These are phyloP conservation scores for Tychaedon coryphoeus DNA, from an alignment of 2,113 vertebrate species.

Conservation along the genomic window DNA sequence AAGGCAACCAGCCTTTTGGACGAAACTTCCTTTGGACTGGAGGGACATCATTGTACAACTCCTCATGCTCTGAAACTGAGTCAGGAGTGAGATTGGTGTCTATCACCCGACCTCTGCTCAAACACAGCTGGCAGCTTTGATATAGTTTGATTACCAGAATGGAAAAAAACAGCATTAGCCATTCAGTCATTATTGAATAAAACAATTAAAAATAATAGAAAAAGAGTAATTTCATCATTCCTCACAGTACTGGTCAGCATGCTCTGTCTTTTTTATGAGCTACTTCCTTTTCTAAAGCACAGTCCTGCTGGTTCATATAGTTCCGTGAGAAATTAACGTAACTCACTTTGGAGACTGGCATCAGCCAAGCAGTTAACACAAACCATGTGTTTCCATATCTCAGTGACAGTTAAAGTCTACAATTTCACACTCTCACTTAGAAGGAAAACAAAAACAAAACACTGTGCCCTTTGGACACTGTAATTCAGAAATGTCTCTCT, in stretches of 20 bases:
- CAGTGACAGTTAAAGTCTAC: not conserved
- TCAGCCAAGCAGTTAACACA: constrained; percentile 5
- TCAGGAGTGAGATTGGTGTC: not conserved
- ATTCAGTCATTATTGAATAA: not conserved
- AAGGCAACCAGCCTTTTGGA: not conserved
- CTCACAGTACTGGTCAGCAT: not conserved
- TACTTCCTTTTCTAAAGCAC: not conserved
- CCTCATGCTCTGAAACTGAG: not conserved
- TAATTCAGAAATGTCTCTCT: constrained; percentile 40
- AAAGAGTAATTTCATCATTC: not conserved
- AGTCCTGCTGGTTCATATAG: not conserved
- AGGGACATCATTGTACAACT: not conserved
- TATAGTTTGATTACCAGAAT: not conserved
- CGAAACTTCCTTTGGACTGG: not conserved
- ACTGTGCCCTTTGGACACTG: not conserved
- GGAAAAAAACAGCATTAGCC: not conserved
- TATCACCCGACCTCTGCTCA: not conserved
- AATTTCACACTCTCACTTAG: constrained; percentile 26
- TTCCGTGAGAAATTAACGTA: not conserved
- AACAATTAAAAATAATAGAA: not conserved
- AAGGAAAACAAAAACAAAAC: constrained; percentile 42
- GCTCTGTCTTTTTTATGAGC: not conserved
- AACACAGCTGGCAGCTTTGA: not conserved
- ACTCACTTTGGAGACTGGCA: not conserved
- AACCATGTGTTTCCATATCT: constrained; percentile 22